Base-by-base conservation (phyloP, 2,888 invertebrate genomes). In the Drosophila rubida region DNA sequence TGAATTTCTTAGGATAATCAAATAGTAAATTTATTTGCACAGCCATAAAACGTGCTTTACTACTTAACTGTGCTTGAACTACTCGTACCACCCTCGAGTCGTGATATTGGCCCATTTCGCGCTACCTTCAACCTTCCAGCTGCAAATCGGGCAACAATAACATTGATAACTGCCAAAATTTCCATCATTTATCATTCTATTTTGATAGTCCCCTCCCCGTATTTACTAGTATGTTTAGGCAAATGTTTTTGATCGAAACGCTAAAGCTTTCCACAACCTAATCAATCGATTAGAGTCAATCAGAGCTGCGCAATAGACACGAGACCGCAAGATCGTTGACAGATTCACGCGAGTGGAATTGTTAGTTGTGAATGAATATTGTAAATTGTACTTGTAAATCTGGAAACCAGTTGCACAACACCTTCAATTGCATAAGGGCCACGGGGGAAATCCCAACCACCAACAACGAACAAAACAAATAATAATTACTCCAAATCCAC, bases 261-360 rank as follows among this genome's bases (percentile, higher is more conserved):
- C 57, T 60, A 54, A 70, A 46, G 53, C 46, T 66, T 59, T 59
- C 72, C 55, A 51, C 53, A 11, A 27, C 23, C 39, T 57, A 60
- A 61, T 44, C 27, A 66, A 76, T 73, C 73, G 72, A 73, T 73
- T 73, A 63, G 53, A 59, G 32, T 30, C 46, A 41, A 46, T 51
- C 51, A 11, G 41, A 66, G 66, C 76, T 55, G 61, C 61, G 66
- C 76, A 71, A 14, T 70, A 71, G 13, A 46, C 76, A 62, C 66
- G 76, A 62, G 72, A 75, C 70, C 35, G 13, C 11, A 39, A 16
- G 9, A 39, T 16, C 11, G 25, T 46, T 30, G 22, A 53, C 35
- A 19, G 23, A 48, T 41, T 39, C 61, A 70, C 51, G 54, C 60
- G 66, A 60, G 51, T 35, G 54, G 60, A 37, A 71, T 35, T 53